phyloP scores from a whole-genome alignment of 2,113 vertebrate species.

The Oncorhynchus nerka region DNA sequence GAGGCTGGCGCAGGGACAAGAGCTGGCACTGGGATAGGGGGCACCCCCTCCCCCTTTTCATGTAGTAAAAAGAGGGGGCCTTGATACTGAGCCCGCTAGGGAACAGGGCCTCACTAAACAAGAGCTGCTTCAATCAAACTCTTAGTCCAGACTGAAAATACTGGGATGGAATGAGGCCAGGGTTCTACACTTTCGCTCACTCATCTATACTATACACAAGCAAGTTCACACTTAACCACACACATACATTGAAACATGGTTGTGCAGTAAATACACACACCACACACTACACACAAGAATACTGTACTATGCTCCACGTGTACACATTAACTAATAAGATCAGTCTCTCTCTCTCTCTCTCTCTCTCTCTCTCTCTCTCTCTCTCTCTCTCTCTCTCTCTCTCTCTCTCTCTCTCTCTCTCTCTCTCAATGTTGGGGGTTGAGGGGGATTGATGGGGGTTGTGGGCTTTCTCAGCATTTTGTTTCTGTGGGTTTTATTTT shows the following conservation, averaged over 20 bases:
- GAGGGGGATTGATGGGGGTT: too few species aligned
- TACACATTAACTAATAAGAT: too few species aligned
- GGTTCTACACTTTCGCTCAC: too few species aligned
- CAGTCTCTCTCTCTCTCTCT: not conserved
- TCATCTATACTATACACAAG: too few species aligned
- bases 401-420: too few species aligned
- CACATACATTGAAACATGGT: not conserved
- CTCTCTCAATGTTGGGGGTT: too few species aligned
- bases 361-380: conserved; percentile 26
- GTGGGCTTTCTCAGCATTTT: too few species aligned
- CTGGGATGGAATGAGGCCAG: too few species aligned
- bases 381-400: too few species aligned
- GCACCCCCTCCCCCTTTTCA: not conserved
- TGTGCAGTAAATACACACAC: not conserved
- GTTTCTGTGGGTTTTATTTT: too few species aligned
- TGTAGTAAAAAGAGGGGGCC: conserved; percentile 73
- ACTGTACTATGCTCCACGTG: too few species aligned
- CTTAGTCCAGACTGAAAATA: not conserved
- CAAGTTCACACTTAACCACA: not conserved
- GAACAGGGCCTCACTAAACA: conserved; percentile 11
- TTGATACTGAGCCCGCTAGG: conserved; percentile 76
- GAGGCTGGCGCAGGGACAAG: conserved; percentile 40
- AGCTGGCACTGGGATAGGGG: conserved; percentile 6
- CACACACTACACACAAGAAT: too few species aligned
- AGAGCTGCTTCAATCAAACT: conserved; percentile 5